Evolutionary conservation across 2,113 vertebrate genomes (phyloP).

Genomic region (Nycticorax nycticorax): DNA sequence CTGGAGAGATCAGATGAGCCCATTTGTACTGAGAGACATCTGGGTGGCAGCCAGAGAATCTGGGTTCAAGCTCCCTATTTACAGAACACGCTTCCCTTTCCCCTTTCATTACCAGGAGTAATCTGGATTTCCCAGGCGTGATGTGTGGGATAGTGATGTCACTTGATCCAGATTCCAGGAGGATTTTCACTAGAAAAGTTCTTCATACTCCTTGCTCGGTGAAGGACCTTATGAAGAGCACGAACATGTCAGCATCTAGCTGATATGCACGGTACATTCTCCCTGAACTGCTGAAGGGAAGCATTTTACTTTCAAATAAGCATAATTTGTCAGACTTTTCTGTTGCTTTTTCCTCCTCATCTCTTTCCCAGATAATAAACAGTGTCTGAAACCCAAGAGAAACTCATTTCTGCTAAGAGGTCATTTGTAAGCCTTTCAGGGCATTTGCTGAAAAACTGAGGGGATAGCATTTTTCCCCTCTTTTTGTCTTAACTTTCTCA

Average conservation of each 20-base stretch:
- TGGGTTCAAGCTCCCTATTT: constrained; percentile 79
- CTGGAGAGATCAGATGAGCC: constrained; percentile 78
- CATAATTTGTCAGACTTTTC: constrained; percentile 45
- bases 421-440: constrained; percentile 62
- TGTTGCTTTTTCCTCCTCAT: background rate
- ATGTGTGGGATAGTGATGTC: constrained; percentile 29
- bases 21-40: constrained; percentile 70
- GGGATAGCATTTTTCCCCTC: background rate
- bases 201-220: background rate
- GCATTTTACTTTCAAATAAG: constrained; percentile 61
- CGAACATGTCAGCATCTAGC: constrained; percentile 45
- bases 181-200: constrained; percentile 55
- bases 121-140: constrained; percentile 58
- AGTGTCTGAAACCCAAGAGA: constrained; percentile 50
- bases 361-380: constrained; percentile 60
- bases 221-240: constrained; percentile 60
- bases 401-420: constrained; percentile 63
- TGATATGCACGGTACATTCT: constrained; percentile 45
- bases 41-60: constrained; percentile 75
- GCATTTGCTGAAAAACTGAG: background rate
- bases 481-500: constrained; percentile 54
- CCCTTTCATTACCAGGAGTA: constrained; percentile 65
- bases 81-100: constrained; percentile 67
- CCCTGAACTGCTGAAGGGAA: constrained; percentile 35
- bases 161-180: constrained; percentile 35